Evolutionary conservation across 35 echinoderm and acorn worm species (phyloP).

Genomic region (Chiridota heheva): DNA sequence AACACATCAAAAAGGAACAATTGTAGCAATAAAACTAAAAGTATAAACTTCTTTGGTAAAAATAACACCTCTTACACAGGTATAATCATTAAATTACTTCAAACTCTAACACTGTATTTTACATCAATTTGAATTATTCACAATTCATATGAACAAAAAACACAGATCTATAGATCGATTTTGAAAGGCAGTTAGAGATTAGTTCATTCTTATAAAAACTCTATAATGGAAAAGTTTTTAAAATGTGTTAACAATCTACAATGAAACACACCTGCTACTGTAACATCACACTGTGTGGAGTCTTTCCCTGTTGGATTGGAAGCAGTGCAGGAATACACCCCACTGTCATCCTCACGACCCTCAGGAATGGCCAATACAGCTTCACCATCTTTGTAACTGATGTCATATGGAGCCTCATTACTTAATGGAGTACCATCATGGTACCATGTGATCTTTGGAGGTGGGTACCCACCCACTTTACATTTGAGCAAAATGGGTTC

Average conservation of each 20-base stretch:
- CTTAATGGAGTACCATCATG: slow-evolving; percentile 12
- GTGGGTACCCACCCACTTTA: slow-evolving; percentile 24
- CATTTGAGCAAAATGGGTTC: slow-evolving; percentile 11
- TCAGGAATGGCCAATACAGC: background rate
- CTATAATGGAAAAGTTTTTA: too few relatives aligned
- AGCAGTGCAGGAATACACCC: slow-evolving; percentile 60
- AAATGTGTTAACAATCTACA: background rate
- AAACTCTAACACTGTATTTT: background rate
- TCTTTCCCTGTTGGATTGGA: slow-evolving; percentile 63
- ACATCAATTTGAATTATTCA: background rate
- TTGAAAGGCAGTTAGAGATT: background rate
- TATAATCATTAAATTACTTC: too few relatives aligned
- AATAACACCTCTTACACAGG: too few relatives aligned
- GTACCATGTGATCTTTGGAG: slow-evolving; percentile 26
- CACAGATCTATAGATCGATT: background rate
- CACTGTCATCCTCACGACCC: slow-evolving; percentile 38
- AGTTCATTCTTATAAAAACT: background rate
- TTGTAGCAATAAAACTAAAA: too few relatives aligned
- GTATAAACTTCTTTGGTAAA: too few relatives aligned
- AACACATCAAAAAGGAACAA: too few relatives aligned
- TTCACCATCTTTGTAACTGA: slow-evolving; percentile 7
- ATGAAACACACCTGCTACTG: slow-evolving; percentile 48
- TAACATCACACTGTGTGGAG: slow-evolving; percentile 55
- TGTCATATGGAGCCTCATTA: slow-evolving; percentile 11
- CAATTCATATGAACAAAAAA: background rate